Percentiles rank a stretch among this genome's conserved stretches.
These are phyloP conservation scores for Rhabdornis inornatus DNA, from an alignment of 2,113 vertebrate genomes.

Conservation along the genomic window DNA sequence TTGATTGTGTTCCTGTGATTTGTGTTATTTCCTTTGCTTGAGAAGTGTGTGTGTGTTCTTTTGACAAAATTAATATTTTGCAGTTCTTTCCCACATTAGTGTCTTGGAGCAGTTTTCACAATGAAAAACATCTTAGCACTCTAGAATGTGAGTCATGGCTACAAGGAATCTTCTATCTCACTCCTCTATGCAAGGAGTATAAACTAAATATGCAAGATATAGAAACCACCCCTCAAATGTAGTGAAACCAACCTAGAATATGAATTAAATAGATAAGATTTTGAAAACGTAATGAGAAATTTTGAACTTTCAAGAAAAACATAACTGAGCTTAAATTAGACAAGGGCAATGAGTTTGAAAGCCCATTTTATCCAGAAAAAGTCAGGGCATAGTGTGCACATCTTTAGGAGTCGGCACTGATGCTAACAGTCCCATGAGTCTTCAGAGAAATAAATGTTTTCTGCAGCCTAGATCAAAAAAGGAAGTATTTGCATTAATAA, in stretches of 20 bases:
- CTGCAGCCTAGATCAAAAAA: background rate
- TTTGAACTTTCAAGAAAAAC: background rate
- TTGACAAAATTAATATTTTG: slow-evolving; percentile 64
- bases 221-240: background rate
- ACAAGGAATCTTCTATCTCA: background rate
- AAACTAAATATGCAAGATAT: background rate
- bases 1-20: slow-evolving; percentile 53
- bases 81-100: background rate
- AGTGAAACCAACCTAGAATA: background rate
- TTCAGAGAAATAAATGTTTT: background rate
- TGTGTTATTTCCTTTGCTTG: slow-evolving; percentile 68
- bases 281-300: background rate
- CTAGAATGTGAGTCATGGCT: background rate
- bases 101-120: background rate
- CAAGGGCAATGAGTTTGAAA: background rate
- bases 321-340: background rate
- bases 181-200: background rate
- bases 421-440: background rate
- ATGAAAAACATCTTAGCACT: background rate
- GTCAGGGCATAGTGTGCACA: background rate
- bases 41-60: slow-evolving; percentile 69
- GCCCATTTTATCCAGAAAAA: background rate
- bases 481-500: background rate
- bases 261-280: background rate
- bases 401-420: fast-evolving